phyloP scores from a whole-genome alignment of 1,140 invertebrate genomes.

The Holotrichia oblita region DNA sequence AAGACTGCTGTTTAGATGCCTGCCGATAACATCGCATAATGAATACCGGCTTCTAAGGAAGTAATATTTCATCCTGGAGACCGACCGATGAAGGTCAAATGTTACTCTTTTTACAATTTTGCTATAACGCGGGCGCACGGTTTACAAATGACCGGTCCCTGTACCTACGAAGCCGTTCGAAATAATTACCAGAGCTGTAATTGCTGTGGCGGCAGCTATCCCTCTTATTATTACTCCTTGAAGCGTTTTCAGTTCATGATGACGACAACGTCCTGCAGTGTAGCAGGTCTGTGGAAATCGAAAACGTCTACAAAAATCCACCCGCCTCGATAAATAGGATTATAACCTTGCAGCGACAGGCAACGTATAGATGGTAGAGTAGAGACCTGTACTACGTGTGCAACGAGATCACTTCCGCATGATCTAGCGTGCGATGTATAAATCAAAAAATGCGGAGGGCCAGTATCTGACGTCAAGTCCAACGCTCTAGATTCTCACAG shows the following conservation, averaged over 20 bases:
- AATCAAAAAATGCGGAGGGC: background rate
- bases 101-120: constrained; percentile 11
- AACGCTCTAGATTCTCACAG: background rate
- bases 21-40: constrained; percentile 31
- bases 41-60: constrained; percentile 32
- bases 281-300: background rate
- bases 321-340: background rate
- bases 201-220: background rate
- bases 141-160: constrained; percentile 13
- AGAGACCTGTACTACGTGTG: background rate
- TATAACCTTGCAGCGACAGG: constrained; percentile 3
- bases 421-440: background rate
- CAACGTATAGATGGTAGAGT: background rate
- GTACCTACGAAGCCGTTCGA: background rate
- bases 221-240: background rate
- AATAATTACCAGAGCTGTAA: constrained; percentile 17
- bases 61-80: constrained; percentile 22
- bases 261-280: background rate
- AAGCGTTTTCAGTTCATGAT: constrained; percentile 18
- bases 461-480: too few relatives aligned
- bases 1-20: constrained; percentile 26
- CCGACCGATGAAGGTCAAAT: background rate
- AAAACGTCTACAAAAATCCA: constrained; percentile 21
- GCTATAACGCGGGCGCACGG: background rate
- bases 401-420: constrained; percentile 21